Conservation (phyloP, 2,797 vertebrate genomes). For the Epinephelus coioides region DNA sequence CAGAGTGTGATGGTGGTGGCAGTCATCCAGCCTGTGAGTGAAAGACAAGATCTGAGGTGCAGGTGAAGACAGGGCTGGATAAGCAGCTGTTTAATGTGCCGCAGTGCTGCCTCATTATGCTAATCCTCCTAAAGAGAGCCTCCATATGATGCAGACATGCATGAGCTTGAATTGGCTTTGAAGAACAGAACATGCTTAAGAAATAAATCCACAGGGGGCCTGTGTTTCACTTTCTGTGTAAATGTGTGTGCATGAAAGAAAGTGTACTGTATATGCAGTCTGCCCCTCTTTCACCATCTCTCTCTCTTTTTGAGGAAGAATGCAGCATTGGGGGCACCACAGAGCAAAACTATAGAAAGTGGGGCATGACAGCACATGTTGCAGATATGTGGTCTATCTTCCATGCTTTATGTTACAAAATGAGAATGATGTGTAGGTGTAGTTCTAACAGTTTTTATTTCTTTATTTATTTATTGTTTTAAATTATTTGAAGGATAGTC, state of each 20-base stretch:
- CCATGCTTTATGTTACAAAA: background rate
- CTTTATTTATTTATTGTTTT: too few species aligned
- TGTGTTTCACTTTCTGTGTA: slow-evolving; percentile 21
- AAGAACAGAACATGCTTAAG: slow-evolving; percentile 55
- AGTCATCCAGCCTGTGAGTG: slow-evolving; percentile 16
- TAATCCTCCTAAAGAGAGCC: slow-evolving; percentile 63
- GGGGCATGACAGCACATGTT: background rate
- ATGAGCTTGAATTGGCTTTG: slow-evolving; percentile 59
- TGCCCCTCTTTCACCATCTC: background rate
- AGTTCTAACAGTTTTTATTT: background rate
- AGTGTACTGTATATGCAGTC: background rate
- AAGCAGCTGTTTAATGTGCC: slow-evolving; percentile 47
- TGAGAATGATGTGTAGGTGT: background rate
- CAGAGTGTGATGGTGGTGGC: slow-evolving; percentile 23
- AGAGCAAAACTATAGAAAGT: background rate
- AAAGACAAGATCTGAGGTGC: slow-evolving; percentile 46
- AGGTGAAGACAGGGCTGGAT: slow-evolving; percentile 35
- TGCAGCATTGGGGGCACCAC: background rate
- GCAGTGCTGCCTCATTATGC: slow-evolving; percentile 64
- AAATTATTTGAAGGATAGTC: too few species aligned
- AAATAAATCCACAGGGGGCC: slow-evolving; percentile 46
- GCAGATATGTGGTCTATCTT: background rate
- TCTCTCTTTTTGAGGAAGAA: slow-evolving; percentile 7
- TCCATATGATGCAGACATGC: slow-evolving; percentile 50
- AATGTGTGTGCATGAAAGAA: slow-evolving; percentile 20